These are phyloP conservation scores for Leiothrix lutea DNA, from an alignment of 2,113 vertebrate species.

Conservation along the genomic window DNA sequence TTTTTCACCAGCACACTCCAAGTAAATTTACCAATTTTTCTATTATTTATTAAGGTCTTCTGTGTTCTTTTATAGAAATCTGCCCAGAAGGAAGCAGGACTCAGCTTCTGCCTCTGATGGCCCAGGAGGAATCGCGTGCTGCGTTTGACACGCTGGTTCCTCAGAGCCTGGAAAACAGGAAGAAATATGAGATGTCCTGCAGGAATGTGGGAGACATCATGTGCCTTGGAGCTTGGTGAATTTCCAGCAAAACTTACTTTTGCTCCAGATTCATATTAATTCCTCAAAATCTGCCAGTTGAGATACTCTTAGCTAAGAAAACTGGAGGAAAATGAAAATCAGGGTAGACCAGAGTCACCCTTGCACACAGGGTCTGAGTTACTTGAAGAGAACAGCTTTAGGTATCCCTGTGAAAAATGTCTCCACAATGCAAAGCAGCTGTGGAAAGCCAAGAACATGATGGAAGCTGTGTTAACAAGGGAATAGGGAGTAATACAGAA, in stretches of 20 bases:
- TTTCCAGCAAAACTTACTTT: not conserved
- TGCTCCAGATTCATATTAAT: not conserved
- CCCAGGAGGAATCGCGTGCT: rapidly evolving
- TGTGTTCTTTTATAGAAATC: not conserved
- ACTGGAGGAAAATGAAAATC: not conserved
- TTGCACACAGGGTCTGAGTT: not conserved
- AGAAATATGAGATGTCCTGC: not conserved
- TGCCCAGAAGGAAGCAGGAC: not conserved
- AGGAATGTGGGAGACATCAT: not conserved
- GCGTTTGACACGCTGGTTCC: not conserved
- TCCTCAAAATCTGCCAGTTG: not conserved
- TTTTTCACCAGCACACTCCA: not conserved
- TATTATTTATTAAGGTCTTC: not conserved
- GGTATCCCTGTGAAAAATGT: not conserved
- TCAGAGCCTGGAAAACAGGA: not conserved
- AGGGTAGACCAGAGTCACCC: not conserved
- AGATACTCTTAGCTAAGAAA: not conserved
- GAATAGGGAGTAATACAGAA: not conserved
- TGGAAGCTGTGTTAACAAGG: not conserved
- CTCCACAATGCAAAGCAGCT: constrained; percentile 1
- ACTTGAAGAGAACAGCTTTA: not conserved
- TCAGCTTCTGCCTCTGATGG: not conserved
- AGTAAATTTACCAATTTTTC: not conserved
- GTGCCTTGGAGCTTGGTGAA: not conserved
- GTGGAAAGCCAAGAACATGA: not conserved